These are phyloP conservation scores for Drosophila atripex DNA, from an alignment of 2,888 invertebrate species.

Conservation along the genomic window DNA sequence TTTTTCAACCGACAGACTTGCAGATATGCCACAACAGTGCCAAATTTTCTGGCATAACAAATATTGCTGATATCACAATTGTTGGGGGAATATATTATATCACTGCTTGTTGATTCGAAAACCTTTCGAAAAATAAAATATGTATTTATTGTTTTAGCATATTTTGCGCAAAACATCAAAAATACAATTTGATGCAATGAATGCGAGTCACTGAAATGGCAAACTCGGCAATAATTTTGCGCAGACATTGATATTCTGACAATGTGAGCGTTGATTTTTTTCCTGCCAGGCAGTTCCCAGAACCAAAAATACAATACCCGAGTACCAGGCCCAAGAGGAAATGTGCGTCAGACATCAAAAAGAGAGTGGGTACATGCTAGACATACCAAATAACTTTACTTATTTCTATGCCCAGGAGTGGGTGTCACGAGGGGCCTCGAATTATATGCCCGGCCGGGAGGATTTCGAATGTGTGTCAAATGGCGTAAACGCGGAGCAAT, in stretches of 20 bases:
- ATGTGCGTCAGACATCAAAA: not conserved
- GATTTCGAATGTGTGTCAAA: conserved; percentile 64
- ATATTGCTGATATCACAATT: conserved; percentile 3
- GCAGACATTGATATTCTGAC: conserved; percentile 72
- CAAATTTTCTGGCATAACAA: not conserved
- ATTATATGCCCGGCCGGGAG: conserved; percentile 7
- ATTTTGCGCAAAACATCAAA: conserved; percentile 57
- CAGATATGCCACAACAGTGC: not conserved
- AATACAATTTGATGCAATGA: conserved; percentile 58
- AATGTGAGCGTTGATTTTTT: conserved; percentile 68
- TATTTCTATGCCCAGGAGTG: conserved; percentile 9
- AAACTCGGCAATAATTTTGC: conserved; percentile 30
- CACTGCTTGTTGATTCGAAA: conserved; percentile 14
- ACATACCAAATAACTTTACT: conserved; percentile 64
- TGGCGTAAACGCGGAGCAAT: conserved; percentile 75
- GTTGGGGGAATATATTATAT: not conserved
- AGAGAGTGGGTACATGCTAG: conserved; percentile 57
- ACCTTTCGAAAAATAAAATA: conserved; percentile 34
- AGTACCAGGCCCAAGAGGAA: conserved; percentile 21
- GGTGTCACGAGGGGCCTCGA: conserved; percentile 1
- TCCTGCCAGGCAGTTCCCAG: conserved; percentile 10
- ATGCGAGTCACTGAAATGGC: conserved; percentile 26
- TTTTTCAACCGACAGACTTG: not conserved
- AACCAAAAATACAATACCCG: conserved; percentile 51
- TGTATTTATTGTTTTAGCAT: conserved; percentile 73